Conservation (phyloP, 2,113 vertebrate genomes). For the Mobula birostris region DNA sequence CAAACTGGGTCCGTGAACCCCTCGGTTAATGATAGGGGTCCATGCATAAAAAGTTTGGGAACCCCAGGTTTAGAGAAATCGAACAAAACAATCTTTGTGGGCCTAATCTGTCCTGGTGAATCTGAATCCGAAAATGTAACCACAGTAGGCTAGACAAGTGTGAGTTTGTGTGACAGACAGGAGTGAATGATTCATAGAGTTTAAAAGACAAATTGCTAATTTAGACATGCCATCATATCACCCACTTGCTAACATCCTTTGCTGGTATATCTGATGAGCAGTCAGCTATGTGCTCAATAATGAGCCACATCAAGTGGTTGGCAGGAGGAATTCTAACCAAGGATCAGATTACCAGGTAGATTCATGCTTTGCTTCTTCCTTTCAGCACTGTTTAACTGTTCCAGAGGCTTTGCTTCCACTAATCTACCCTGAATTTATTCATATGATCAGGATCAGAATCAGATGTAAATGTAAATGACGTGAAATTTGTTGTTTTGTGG, state of each 20-base stretch:
- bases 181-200: neutral
- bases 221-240: neutral
- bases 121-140: neutral
- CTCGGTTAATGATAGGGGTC: too few species aligned
- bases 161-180: too few species aligned
- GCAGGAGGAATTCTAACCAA: neutral
- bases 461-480: too few species aligned
- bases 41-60: too few species aligned
- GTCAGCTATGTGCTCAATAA: neutral
- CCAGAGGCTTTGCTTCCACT: neutral
- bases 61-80: too few species aligned
- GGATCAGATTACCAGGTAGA: neutral
- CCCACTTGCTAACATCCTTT: neutral
- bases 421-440: neutral
- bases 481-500: too few species aligned
- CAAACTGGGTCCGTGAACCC: too few species aligned
- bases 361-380: neutral
- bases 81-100: neutral
- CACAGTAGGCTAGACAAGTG: neutral
- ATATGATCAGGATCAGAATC: too few species aligned
- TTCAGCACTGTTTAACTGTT: neutral
- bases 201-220: constrained; percentile 11
- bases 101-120: neutral
- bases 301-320: neutral
- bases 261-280: neutral